Conservation (phyloP, 2,113 vertebrate species). For the Psettodes erumei region DNA sequence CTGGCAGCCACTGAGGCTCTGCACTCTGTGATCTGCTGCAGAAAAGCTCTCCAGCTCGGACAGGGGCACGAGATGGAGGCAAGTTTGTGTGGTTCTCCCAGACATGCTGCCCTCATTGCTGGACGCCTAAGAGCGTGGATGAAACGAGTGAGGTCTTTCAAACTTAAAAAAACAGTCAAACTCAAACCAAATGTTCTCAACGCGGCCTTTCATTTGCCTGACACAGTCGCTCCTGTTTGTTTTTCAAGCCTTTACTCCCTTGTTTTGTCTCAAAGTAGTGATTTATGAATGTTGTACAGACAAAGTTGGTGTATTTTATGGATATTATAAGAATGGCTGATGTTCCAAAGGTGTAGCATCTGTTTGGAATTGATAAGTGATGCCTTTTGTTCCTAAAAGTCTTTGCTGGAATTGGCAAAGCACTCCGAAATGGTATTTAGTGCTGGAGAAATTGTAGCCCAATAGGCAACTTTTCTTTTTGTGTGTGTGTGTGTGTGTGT, state of each 20-base stretch:
- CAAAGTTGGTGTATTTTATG: conserved; percentile 15
- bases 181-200: conserved; percentile 62
- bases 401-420: conserved; percentile 19
- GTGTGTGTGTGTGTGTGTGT: too few relatives aligned
- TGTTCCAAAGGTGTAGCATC: conserved; percentile 34
- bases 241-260: conserved; percentile 32
- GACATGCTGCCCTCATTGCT: conserved; percentile 43
- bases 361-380: conserved; percentile 47
- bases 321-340: conserved; percentile 27
- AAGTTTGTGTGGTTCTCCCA: conserved; percentile 25
- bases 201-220: conserved; percentile 6
- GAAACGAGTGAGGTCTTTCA: conserved; percentile 24
- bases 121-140: conserved; percentile 43
- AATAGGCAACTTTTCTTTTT: conserved; percentile 19
- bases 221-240: conserved; percentile 23
- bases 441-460: not conserved
- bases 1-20: conserved; percentile 17
- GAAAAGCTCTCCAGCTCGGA: conserved; percentile 13
- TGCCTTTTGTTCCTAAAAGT: conserved; percentile 21
- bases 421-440: conserved; percentile 8
- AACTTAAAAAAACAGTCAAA: conserved; percentile 52
- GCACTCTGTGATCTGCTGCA: conserved; percentile 39
- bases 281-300: conserved; percentile 8
- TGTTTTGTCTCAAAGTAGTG: conserved; percentile 51
- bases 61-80: conserved; percentile 23